Evolutionary conservation across 1,140 invertebrate species (phyloP).

Genomic region (Drosophila truncata): DNA sequence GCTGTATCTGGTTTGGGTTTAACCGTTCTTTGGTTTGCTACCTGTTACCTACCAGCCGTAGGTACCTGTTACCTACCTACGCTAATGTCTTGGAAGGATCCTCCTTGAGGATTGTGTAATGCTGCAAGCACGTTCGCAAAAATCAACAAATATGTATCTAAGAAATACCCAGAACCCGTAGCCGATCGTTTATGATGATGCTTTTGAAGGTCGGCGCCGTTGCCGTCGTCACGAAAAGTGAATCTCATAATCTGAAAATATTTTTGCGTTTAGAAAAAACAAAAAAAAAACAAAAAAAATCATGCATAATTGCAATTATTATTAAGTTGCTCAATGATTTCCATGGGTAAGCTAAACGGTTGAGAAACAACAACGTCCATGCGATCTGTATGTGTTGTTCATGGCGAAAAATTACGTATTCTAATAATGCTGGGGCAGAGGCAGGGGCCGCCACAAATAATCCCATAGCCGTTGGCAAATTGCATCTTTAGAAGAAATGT

Average conservation of each 20-base stretch:
- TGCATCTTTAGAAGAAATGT: neutral
- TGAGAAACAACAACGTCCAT: conserved; percentile 34
- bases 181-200: conserved; percentile 13
- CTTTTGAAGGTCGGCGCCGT: conserved; percentile 36
- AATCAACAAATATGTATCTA: neutral
- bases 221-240: conserved; percentile 31
- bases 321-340: conserved; percentile 64
- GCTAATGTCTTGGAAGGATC: neutral
- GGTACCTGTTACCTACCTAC: neutral
- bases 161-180: conserved; percentile 11
- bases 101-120: conserved; percentile 1
- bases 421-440: conserved; percentile 2
- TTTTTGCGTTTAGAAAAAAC: conserved; percentile 23
- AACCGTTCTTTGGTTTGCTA: conserved; percentile 3
- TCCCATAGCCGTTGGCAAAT: neutral
- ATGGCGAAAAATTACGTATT: conserved; percentile 41
- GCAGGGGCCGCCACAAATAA: neutral
- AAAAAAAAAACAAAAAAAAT: conserved; percentile 34
- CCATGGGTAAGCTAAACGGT: conserved; percentile 42
- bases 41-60: neutral
- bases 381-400: conserved; percentile 26
- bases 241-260: conserved; percentile 49
- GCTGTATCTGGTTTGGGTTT: conserved; percentile 17
- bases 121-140: neutral
- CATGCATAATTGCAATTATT: conserved; percentile 68